Base-by-base conservation (phyloP, 2,113 vertebrate species). In the Hemichromis elongatus region DNA sequence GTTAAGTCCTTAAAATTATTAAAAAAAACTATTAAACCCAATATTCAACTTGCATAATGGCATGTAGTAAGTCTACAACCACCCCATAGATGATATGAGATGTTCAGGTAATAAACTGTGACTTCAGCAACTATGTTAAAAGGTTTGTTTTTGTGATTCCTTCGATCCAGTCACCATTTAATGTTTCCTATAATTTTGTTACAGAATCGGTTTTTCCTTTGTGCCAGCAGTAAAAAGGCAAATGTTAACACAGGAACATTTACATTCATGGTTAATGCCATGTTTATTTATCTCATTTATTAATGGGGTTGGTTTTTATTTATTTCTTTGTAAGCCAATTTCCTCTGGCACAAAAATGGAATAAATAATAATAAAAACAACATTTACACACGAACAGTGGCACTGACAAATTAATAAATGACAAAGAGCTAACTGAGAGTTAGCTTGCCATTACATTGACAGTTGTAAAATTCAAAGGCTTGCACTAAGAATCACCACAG, bases 201-300 rank as follows among this genome's bases (percentile, higher is more conserved):
- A 70, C 26, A 16, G 33, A 26, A 70, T 26, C 42, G n/a, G 12
- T 45, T 70, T 70, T 26, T 70, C 6, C 6, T 9, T 70, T 45
- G 66, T 26, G 21, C 24, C 9, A 28, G 9, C 21, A 45, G 14
- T 70, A 45, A 70, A 70, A 11, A 26, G 21, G 21, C n/a, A 45
- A 70, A 6, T 26, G 63, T 26, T 70, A 70, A 70, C 37, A 70
- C 45, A 70, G 21, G 8, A 70, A 45, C 6, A 70, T 42, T 2
- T 68, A 68, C 37, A 42, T 45, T 21, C 6, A 37, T 63, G 59
- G 33, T 37, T 63, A 63, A 37, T 63, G 59, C 11, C 37, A 37
- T 37, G 59, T 63, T 63, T 63, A 63, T 26, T 26, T 56, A 56
- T 63, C 33, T 63, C 35, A 37, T 63, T 63, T 37, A 63, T 63